Evolutionary conservation across 1,140 invertebrate species (phyloP).

Genomic region (Caenorhabditis inopinata): DNA sequence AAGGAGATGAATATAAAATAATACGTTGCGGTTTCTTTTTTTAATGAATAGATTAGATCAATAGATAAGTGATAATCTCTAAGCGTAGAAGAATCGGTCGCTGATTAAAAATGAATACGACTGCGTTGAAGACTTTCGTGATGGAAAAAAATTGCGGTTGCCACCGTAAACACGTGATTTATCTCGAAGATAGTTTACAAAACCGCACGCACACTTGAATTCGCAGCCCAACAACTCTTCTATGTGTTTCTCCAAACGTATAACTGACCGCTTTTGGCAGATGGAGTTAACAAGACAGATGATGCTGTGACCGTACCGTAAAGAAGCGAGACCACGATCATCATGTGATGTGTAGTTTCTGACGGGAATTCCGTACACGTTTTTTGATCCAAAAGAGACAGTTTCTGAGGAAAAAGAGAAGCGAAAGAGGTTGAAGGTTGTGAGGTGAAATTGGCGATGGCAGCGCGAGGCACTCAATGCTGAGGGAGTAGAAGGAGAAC

Average conservation of each 20-base stretch:
- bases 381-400: background rate
- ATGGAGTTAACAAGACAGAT: background rate
- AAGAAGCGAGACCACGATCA: slow-evolving; percentile 25
- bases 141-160: no score
- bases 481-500: background rate
- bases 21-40: no score
- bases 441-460: slow-evolving; percentile 2
- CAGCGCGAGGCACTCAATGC: background rate
- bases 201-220: background rate
- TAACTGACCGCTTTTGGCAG: slow-evolving; percentile 19
- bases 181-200: slow-evolving; percentile 24
- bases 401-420: background rate
- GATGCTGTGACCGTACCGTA: slow-evolving; percentile 27
- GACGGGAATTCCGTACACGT: background rate
- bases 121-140: background rate
- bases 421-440: slow-evolving; percentile 26
- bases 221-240: background rate
- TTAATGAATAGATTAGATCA: no score
- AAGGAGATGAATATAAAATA: no score
- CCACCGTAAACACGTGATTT: background rate
- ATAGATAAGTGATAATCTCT: no score
- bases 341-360: slow-evolving; percentile 12
- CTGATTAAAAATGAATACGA: background rate
- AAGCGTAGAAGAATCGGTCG: no score
- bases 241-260: background rate